Evolutionary conservation across 2,888 invertebrate genomes (phyloP), one percentile per base, ranked within the genome.

Genomic region (Nomada goodeniana): DNA sequence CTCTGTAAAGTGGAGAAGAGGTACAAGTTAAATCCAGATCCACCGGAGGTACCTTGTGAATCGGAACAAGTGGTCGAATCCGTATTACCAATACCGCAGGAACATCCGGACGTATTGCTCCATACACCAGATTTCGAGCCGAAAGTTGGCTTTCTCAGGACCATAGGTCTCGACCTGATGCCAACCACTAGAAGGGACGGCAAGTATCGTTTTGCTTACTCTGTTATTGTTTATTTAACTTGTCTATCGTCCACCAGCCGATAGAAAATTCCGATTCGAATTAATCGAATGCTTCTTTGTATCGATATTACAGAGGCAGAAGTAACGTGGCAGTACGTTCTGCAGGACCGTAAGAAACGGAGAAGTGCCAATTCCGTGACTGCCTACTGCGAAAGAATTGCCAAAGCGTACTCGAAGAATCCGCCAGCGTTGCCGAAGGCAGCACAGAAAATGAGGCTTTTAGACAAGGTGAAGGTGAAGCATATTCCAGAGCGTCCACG

Each of bases 271-370:
- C 0, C 36, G 7, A 7, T 36, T 36, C 36, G 36, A 7, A 2
- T 47, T 15, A 0, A 10, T 50, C n/a, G 11, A 29, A 2, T 23
- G 2, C 1, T 13, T 11, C 9, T 1, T 23, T 57, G 9, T 23
- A 0, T 57, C n/a, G 11, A 53, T 7, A 29, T 95, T 94, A 71
- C 94, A 96, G 96, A 94, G 81, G 95, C 95, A 89, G 96, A 96
- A 92, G 94, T 94, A 69, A 94, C 95, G 64, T 96, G 96, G 96
- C 94, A 95, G 88, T 95, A 95, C 90, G 95, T 96, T 83, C 89
- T 96, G 3, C 95, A 95, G 90, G 96, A 96, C 86, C 94, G 96
- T 65, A 94, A 95, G 86, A 95, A 95, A 82, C 94, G 96, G 76
- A 94, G 95, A 83, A 94, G 95, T 70, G 91, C 93, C 42, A 94